A percentile compares a stretch with the other conserved stretches of the same genome.
Evolutionary conservation across 1,140 invertebrate species (phyloP).

Genomic region (Chrysomallon squamiferum): DNA sequence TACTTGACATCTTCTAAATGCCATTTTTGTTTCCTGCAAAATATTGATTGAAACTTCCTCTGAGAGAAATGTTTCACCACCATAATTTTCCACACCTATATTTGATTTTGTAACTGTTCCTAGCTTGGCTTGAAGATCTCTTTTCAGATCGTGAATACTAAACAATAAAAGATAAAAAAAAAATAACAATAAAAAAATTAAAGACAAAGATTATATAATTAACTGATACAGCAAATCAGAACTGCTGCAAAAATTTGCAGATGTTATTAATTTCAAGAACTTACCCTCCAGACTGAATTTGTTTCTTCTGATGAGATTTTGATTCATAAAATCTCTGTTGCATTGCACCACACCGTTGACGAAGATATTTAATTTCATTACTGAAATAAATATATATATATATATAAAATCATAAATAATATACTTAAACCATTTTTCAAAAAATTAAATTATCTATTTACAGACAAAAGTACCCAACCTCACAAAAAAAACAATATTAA

Average conservation of each 20-base stretch:
- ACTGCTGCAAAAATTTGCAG: too few species aligned
- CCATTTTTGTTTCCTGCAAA: conserved; percentile 89
- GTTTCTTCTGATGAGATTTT: conserved; percentile 94
- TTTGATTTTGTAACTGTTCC: conserved; percentile 90
- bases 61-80: conserved; percentile 95
- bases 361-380: conserved; percentile 78
- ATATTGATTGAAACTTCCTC: conserved; percentile 95
- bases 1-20: conserved; percentile 86
- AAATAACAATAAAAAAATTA: not conserved
- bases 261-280: conserved; percentile 22
- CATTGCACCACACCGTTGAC: conserved; percentile 76
- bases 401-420: too few species aligned
- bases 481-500: too few species aligned
- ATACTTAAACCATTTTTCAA: too few species aligned
- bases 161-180: conserved; percentile 30
- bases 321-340: conserved; percentile 89
- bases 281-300: conserved; percentile 75
- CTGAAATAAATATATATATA: too few species aligned
- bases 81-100: conserved; percentile 90
- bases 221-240: too few species aligned
- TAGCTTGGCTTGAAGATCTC: conserved; percentile 93
- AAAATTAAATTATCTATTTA: too few species aligned
- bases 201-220: too few species aligned
- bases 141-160: conserved; percentile 88
- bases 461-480: too few species aligned